These are phyloP conservation scores for Cladorhizidae sp. DNA, from an alignment of 37 sponge, comb jelly and placozoan species.

Conservation along the genomic window DNA sequence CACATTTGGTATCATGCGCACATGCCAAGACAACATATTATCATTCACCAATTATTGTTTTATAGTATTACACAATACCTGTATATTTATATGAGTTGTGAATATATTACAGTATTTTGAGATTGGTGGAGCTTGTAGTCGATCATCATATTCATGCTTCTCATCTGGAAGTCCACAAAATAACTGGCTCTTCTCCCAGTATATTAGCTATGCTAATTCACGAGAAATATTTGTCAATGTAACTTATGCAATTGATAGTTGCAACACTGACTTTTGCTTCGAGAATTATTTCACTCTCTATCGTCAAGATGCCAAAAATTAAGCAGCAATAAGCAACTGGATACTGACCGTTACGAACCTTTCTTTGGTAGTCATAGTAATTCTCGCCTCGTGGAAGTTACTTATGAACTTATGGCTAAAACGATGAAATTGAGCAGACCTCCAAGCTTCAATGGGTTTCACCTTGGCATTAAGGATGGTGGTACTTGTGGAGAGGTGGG, in stretches of 20 bases:
- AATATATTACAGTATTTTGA: too few species aligned
- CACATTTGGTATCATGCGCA: too few species aligned
- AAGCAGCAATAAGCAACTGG: neutral
- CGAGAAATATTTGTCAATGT: too few species aligned
- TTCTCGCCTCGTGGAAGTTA: neutral
- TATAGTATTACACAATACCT: too few species aligned
- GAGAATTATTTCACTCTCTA: neutral
- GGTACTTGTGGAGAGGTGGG: neutral
- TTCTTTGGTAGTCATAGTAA: too few species aligned
- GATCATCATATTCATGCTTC: neutral
- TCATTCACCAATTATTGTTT: too few species aligned
- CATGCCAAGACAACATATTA: too few species aligned
- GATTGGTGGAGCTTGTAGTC: neutral
- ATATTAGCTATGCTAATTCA: neutral
- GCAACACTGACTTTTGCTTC: neutral
- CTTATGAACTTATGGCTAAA: neutral
- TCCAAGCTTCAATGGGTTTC: neutral
- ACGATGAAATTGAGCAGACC: neutral
- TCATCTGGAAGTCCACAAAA: neutral
- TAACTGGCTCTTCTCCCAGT: conserved; percentile 16
- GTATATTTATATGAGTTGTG: too few species aligned
- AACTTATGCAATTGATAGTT: neutral
- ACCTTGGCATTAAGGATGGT: neutral
- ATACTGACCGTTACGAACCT: neutral
- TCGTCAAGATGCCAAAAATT: neutral